These are phyloP conservation scores for Siniperca knerii DNA, from an alignment of 2,113 vertebrate species.

Conservation along the genomic window DNA sequence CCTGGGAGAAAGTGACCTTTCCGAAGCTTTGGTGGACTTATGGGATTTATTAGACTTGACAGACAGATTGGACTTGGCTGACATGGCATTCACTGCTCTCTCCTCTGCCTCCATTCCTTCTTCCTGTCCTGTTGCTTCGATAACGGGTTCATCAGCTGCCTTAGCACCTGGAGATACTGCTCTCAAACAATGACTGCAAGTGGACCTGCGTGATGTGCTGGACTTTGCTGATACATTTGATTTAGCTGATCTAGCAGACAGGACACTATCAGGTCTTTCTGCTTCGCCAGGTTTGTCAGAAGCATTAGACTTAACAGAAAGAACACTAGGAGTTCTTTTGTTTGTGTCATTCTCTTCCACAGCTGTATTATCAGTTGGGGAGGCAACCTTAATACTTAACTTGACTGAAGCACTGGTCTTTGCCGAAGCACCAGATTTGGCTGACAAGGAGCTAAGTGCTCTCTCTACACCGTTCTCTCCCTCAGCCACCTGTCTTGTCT, in stretches of 20 bases:
- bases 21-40: slow-evolving; percentile 47
- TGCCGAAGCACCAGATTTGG: slow-evolving; percentile 52
- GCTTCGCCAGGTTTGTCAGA: slow-evolving; percentile 25
- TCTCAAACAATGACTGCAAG: slow-evolving; percentile 31
- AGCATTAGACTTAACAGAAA: slow-evolving; percentile 48
- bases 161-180: slow-evolving; percentile 11
- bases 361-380: slow-evolving; percentile 24
- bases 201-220: slow-evolving; percentile 34
- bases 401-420: slow-evolving; percentile 43
- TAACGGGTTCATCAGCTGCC: not conserved
- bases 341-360: slow-evolving; percentile 36
- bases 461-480: slow-evolving; percentile 32
- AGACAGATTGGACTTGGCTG: slow-evolving; percentile 65
- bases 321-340: slow-evolving; percentile 33
- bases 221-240: slow-evolving; percentile 52
- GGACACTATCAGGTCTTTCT: slow-evolving; percentile 47
- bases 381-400: not conserved
- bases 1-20: slow-evolving; percentile 40
- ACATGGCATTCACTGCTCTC: slow-evolving; percentile 49
- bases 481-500: slow-evolving; percentile 36
- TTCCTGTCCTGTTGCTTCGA: not conserved
- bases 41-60: slow-evolving; percentile 59
- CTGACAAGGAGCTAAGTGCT: slow-evolving; percentile 60
- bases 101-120: slow-evolving; percentile 38
- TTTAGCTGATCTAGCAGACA: slow-evolving; percentile 53